phyloP scores from a whole-genome alignment of 2,888 invertebrate species.

The Drosophila testacea region DNA sequence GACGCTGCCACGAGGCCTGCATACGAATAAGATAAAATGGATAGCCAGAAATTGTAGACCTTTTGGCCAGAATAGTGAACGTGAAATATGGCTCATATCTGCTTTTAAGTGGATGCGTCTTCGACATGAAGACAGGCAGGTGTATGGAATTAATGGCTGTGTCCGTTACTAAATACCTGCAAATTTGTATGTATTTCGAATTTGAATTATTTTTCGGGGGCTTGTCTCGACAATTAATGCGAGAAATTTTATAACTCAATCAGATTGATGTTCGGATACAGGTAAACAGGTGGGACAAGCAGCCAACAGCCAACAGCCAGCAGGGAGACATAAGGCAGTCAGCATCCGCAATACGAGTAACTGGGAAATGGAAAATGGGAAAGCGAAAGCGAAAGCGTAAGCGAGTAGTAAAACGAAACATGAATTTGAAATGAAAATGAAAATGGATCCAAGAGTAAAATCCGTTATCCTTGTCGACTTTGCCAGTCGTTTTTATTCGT shows the following conservation, averaged over 20 bases:
- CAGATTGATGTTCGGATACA: slow-evolving; percentile 23
- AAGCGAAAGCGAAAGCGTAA: slow-evolving; percentile 43
- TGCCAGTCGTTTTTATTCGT: background rate
- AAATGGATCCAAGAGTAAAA: slow-evolving; percentile 18
- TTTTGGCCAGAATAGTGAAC: background rate
- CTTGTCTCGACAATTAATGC: slow-evolving; percentile 34
- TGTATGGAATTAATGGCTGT: background rate
- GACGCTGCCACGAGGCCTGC: background rate
- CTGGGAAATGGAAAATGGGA: slow-evolving; percentile 7
- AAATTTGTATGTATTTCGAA: slow-evolving; percentile 7
- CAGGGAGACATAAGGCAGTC: background rate
- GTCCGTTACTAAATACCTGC: background rate
- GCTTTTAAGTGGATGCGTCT: background rate
- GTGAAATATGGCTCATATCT: background rate
- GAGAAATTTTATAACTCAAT: slow-evolving; percentile 37
- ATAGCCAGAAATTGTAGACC: background rate
- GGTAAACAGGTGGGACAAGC: slow-evolving; percentile 16
- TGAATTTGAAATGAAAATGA: slow-evolving; percentile 60
- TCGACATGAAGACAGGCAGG: background rate
- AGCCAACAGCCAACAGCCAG: background rate
- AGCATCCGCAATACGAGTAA: slow-evolving; percentile 6
- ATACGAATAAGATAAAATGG: slow-evolving; percentile 16
- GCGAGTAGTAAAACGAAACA: slow-evolving; percentile 55
- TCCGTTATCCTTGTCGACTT: slow-evolving; percentile 37
- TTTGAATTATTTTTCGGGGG: slow-evolving; percentile 11